Percentiles rank a stretch among this genome's conserved stretches.
These are phyloP conservation scores for Octomys mimax DNA, from an alignment of 2,797 vertebrate species.

Conservation along the genomic window DNA sequence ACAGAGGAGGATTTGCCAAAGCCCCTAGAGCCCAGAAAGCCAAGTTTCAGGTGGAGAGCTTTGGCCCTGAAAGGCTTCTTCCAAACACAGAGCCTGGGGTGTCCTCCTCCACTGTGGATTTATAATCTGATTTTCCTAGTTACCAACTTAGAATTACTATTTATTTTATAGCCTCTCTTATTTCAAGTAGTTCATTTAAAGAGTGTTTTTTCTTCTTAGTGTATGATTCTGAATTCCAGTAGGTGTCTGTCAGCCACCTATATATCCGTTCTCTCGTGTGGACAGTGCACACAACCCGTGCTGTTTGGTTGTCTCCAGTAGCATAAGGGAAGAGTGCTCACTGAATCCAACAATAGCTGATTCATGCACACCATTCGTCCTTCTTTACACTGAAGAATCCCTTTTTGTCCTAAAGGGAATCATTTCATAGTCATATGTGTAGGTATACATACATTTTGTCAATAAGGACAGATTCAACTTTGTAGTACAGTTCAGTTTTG, in stretches of 20 bases:
- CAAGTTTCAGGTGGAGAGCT: background rate
- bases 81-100: background rate
- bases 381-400: background rate
- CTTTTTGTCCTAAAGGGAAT: constrained; percentile 29
- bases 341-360: background rate
- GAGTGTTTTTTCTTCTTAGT: background rate
- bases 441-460: background rate
- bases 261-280: background rate
- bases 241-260: background rate
- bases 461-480: constrained; percentile 50
- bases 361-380: background rate
- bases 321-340: background rate
- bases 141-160: background rate
- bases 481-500: constrained; percentile 41
- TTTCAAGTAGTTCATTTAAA: background rate
- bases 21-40: background rate
- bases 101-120: background rate
- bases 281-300: background rate
- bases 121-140: constrained; percentile 25
- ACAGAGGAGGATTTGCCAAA: background rate
- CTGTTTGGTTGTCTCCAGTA: background rate
- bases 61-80: background rate
- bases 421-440: background rate
- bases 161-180: constrained; percentile 37
- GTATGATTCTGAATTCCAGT: background rate